These are phyloP conservation scores for Calycopis cecrops DNA, from an alignment of 1,140 invertebrate species.

Conservation along the genomic window DNA sequence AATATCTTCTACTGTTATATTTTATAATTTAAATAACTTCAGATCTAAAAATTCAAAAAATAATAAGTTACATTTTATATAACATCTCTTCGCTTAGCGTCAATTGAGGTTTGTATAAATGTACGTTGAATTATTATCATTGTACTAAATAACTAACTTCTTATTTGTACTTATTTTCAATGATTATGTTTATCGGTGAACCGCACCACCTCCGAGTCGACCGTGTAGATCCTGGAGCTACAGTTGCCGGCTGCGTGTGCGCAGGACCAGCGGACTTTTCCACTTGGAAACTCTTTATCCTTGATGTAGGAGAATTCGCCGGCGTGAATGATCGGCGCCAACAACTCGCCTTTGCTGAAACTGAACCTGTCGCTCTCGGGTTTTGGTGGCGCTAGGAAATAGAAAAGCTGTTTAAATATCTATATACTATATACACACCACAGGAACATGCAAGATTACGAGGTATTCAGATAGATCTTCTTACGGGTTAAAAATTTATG, in stretches of 20 bases:
- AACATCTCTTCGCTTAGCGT: no score
- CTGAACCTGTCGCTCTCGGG: conserved; percentile 28
- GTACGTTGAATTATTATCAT: no score
- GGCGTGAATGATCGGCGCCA: conserved; percentile 37
- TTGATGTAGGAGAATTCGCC: conserved; percentile 39
- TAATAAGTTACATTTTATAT: no score
- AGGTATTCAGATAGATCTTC: no score
- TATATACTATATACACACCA: neutral
- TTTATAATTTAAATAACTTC: no score
- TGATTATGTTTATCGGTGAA: conserved; percentile 47
- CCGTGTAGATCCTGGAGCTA: conserved; percentile 42
- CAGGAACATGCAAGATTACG: neutral
- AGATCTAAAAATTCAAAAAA: no score
- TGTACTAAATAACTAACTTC: no score
- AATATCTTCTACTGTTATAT: no score
- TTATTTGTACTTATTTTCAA: neutral
- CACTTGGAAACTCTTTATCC: conserved; percentile 39
- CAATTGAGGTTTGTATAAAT: no score
- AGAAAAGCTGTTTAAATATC: conserved; percentile 1
- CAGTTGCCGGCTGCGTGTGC: conserved; percentile 32
- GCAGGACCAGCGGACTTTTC: conserved; percentile 40
- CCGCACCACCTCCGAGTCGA: conserved; percentile 41
- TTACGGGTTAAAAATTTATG: no score
- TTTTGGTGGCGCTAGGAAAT: neutral
- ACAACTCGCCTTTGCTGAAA: conserved; percentile 29